phyloP scores from a whole-genome alignment of 1,140 invertebrate species.

The Platyura marginata region DNA sequence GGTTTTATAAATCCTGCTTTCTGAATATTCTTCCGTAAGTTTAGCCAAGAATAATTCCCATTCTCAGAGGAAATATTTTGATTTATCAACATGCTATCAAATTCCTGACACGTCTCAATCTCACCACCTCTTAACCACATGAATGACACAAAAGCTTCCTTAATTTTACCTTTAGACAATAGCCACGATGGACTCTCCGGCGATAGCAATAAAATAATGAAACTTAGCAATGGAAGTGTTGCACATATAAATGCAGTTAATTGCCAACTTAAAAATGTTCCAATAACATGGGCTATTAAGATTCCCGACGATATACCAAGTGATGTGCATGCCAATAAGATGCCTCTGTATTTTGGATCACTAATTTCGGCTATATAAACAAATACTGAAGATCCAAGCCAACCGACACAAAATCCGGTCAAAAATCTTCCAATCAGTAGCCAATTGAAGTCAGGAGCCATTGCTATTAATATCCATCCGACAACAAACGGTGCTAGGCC shows the following conservation, averaged over 20 bases:
- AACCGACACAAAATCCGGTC: conserved; percentile 36
- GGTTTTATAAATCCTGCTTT: conserved; percentile 32
- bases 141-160: conserved; percentile 30
- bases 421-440: conserved; percentile 45
- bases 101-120: conserved; percentile 26
- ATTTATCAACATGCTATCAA: conserved; percentile 22
- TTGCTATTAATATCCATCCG: conserved; percentile 45
- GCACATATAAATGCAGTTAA: conserved; percentile 31
- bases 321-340: conserved; percentile 32
- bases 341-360: conserved; percentile 33
- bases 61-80: conserved; percentile 3
- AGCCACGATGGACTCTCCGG: conserved; percentile 59
- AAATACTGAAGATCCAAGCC: conserved; percentile 28
- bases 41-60: conserved; percentile 5
- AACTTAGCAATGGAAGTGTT: conserved; percentile 25
- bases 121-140: conserved; percentile 30
- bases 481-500: conserved; percentile 37
- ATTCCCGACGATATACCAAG: conserved; percentile 34
- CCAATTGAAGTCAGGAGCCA: conserved; percentile 26
- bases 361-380: conserved; percentile 37
- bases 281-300: conserved; percentile 33
- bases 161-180: conserved; percentile 28
- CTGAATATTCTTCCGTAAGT: conserved; percentile 19
- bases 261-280: conserved; percentile 37
- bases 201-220: conserved; percentile 27